Conservation (phyloP, 2,113 vertebrate species). For the Pedionomus torquatus region DNA sequence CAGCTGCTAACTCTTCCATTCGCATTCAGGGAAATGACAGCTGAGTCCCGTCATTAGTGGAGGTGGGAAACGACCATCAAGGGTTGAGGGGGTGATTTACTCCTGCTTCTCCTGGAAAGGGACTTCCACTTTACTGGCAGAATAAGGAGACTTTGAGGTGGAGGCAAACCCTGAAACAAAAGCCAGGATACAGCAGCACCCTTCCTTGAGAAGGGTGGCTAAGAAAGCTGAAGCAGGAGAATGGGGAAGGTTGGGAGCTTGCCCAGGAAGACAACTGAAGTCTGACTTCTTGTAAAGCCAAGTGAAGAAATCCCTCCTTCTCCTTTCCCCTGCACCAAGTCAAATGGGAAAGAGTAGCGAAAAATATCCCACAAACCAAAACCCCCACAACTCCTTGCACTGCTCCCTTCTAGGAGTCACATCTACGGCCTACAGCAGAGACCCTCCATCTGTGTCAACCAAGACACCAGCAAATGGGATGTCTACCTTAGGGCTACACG, state of each 20-base stretch:
- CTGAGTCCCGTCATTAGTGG: conserved; percentile 19
- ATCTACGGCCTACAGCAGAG: rapidly evolving
- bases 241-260: not conserved
- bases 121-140: not conserved
- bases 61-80: not conserved
- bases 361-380: not conserved
- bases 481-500: rapidly evolving
- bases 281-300: not conserved
- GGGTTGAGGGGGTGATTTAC: not conserved
- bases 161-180: not conserved
- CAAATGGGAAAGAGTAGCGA: rapidly evolving
- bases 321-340: not conserved
- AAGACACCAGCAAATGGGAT: not conserved
- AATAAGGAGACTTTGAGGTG: not conserved
- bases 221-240: not conserved
- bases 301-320: not conserved
- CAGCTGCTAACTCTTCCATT: conserved; percentile 17
- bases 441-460: not conserved
- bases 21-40: conserved; percentile 25
- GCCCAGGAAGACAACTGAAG: not conserved
- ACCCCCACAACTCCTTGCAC: not conserved
- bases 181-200: not conserved
- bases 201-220: not conserved
- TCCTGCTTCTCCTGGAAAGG: not conserved
- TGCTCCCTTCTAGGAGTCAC: not conserved